Evolutionary conservation across 64 coral and sea anemone species (phyloP), one percentile per base, ranked within the genome.

Genomic region (Montipora foliosa): DNA sequence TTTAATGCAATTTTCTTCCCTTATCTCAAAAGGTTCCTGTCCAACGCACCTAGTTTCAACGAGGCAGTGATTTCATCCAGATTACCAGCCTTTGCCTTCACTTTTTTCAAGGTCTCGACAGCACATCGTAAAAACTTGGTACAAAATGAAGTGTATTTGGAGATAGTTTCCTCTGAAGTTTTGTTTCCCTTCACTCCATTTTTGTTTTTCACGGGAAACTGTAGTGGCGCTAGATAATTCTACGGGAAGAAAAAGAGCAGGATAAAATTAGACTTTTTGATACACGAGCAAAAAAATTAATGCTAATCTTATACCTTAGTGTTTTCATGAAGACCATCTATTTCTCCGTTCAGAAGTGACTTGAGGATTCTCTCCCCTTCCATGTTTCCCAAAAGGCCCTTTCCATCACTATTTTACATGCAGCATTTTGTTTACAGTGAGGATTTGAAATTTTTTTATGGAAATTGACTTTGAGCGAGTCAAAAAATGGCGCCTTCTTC

Each of bases 41-140:
- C 8, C 1, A 6, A 67, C 82, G 68, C 44, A 84, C 82, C 82
- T 84, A 84, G 44, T 68, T 84, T 84, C 64, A 84, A 84, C 6
- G 82, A 68, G 7, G 19, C 20, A 10, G 82, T 84, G 44, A 84
- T 1, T 17, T 84, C 82, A 84, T 49, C 17, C 48, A 84, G 60
- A 16, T n/a, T 47, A n/a, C 48, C 21, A 17, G 44, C 82, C 44
- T 70, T 84, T 68, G 61, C 53, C 71, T 92, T 92, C 4, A 82
- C 66, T 13, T 61, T 81, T 76, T 92, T 92, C 44, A 92, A 48
- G 37, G 79, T 66, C 74, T 92, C 90, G 57, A 92, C 83, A 57
- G 90, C 80, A 77, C 90, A 92, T 83, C 90, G 83, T 49, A 92
- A 51, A 52, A 92, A 92, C 53, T 92, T 92, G 25, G 80, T 77